These are phyloP conservation scores for Cataglyphis albicans DNA, from an alignment of 2,888 invertebrate genomes.

Conservation along the genomic window DNA sequence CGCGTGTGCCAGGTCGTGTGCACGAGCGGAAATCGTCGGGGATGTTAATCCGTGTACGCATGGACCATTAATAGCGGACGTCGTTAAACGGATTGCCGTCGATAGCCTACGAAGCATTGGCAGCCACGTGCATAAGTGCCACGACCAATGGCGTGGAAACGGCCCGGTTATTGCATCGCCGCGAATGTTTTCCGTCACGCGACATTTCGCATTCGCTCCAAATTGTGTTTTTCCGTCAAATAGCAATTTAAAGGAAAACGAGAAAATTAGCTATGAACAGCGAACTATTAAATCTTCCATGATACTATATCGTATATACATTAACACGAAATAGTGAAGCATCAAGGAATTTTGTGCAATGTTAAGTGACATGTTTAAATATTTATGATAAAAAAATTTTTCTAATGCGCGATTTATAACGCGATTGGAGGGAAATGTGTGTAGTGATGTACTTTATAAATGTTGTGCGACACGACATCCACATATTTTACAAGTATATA, in stretches of 20 bases:
- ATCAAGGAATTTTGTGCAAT: not conserved
- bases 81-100: constrained; percentile 77
- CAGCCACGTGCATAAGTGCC: constrained; percentile 65
- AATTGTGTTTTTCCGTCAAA: constrained; percentile 38
- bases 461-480: not conserved
- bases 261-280: constrained; percentile 25
- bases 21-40: constrained; percentile 52
- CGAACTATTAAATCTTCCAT: constrained; percentile 7
- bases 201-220: constrained; percentile 28
- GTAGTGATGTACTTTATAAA: not conserved
- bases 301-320: not conserved
- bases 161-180: constrained; percentile 37
- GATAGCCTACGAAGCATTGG: constrained; percentile 62
- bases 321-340: not conserved
- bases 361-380: not conserved
- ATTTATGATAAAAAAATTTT: constrained; percentile 2
- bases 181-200: constrained; percentile 30
- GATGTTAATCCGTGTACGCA: constrained; percentile 73
- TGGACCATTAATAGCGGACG: constrained; percentile 76
- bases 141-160: constrained; percentile 67
- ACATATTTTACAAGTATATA: not conserved
- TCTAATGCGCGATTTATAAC: not conserved
- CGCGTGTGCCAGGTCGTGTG: constrained; percentile 36
- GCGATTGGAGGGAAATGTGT: not conserved
- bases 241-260: not conserved